Base-by-base conservation (phyloP, 1,140 invertebrate species). In the Drosophila nikananu region DNA sequence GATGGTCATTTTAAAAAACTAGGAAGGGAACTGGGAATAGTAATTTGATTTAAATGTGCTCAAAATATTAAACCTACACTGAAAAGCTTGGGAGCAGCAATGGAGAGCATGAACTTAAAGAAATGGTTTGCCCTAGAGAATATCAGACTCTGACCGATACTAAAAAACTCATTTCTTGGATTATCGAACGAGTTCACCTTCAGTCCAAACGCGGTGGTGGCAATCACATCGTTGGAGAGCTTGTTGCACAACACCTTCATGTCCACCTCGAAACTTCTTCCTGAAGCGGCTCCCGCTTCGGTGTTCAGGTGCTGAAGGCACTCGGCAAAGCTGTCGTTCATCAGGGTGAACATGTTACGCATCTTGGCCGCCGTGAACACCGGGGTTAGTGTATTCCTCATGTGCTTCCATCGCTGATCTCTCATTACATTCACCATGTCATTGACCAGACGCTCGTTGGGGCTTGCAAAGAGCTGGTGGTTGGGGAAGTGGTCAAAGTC, bases 401-500 rank as follows among this genome's bases (percentile, higher is more conserved):
- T 94, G 55, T 94, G 93, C 25, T 93, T 93, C 95, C 94, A 95
- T 76, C 94, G 93, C 58, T 95, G 83, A 55, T 94, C 95, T 91
- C 93, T 93, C 77, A 95, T 93, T 5, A 93, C 78, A 37, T 94
- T 93, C 5, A 95, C 64, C 79, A 94, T 95, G 13, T 93, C 93
- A n/a, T 93, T 93, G 41, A 95, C 91, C 0, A 96, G 58, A 0
- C 94, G 94, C 63, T 95, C 95, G 1, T 94, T 91, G n/a, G 92
- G 90, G 15, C 82, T 80, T 7, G 94, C 77, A 44, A 95, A 93
- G 2, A 78, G 67, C 9, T 92, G 86, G 62, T 95, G 94, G 74
- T 96, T 94, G 0, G 93, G 86, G 66, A 96, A 96, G 79, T 95
- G 83, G 4, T 96, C 95, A 68, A 96, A 96, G 64, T 96, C 94